These are phyloP conservation scores for Ips typographus DNA, from an alignment of 1,140 invertebrate species.

Conservation along the genomic window DNA sequence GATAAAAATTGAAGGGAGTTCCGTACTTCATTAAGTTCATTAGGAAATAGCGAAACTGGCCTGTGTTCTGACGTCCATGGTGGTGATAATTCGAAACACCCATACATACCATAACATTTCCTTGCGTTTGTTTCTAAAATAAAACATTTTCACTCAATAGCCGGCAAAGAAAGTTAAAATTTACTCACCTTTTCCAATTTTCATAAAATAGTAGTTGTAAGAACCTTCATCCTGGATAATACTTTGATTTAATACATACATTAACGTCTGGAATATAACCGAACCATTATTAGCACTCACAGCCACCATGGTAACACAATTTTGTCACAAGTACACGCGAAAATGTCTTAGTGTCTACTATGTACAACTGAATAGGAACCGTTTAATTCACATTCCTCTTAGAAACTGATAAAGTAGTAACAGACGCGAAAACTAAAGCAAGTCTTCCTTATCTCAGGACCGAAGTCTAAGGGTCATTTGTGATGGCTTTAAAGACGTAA, in stretches of 20 bases:
- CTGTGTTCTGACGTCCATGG: constrained; percentile 77
- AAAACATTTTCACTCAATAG: constrained; percentile 2
- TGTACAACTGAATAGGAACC: neutral
- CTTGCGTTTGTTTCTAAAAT: constrained; percentile 52
- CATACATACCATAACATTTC: constrained; percentile 75
- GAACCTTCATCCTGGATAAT: constrained; percentile 46
- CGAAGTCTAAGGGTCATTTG: constrained; percentile 34
- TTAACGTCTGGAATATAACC: constrained; percentile 37
- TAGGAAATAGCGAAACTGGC: constrained; percentile 77
- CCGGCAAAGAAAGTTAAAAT: constrained; percentile 12
- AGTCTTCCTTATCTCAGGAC: constrained; percentile 24
- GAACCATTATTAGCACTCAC: constrained; percentile 12
- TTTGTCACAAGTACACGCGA: neutral
- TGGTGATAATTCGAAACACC: constrained; percentile 78
- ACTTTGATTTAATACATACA: constrained; percentile 49
- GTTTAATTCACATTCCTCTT: neutral
- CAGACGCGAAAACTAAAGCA: constrained; percentile 1
- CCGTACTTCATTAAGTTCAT: constrained; percentile 59
- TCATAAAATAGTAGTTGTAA: constrained; percentile 49
- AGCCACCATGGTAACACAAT: constrained; percentile 10
- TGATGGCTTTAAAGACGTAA: constrained; percentile 1
- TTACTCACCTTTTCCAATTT: constrained; percentile 48
- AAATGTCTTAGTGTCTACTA: neutral
- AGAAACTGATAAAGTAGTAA: neutral
- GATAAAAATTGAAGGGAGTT: neutral